A percentile compares a stretch with the other conserved stretches of the same genome.
Evolutionary conservation across 2,888 invertebrate species (phyloP).

Genomic region (Brenthis ino): DNA sequence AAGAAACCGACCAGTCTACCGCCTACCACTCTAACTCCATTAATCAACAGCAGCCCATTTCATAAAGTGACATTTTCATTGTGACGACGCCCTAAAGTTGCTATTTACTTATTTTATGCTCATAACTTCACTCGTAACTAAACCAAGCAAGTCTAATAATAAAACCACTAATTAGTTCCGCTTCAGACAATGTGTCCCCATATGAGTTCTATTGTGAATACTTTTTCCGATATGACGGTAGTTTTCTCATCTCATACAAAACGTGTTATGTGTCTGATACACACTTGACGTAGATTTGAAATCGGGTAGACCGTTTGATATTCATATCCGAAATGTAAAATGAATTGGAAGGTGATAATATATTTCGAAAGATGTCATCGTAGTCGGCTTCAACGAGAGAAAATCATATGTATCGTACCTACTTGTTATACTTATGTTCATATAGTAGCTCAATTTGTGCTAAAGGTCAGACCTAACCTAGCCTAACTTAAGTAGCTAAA

Average conservation of each 20-base stretch:
- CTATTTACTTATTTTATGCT: constrained; percentile 68
- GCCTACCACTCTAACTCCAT: constrained; percentile 64
- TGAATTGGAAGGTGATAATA: constrained; percentile 15
- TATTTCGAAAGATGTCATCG: constrained; percentile 8
- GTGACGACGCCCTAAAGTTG: constrained; percentile 69
- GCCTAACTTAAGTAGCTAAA: constrained; percentile 20
- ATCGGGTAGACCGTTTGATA: constrained; percentile 28
- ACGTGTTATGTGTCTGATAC: constrained; percentile 31
- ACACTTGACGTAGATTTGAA: constrained; percentile 30
- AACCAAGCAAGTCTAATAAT: constrained; percentile 57
- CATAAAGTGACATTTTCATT: constrained; percentile 80
- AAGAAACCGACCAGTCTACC: constrained; percentile 59
- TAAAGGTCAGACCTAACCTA: constrained; percentile 9
- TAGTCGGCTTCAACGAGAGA: background rate
- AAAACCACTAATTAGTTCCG: constrained; percentile 52
- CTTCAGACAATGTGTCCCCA: constrained; percentile 39
- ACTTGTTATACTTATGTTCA: too few relatives aligned
- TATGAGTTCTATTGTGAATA: constrained; percentile 40
- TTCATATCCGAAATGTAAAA: constrained; percentile 27
- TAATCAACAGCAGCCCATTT: constrained; percentile 74
- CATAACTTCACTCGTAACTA: constrained; percentile 57
- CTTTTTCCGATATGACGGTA: constrained; percentile 33
- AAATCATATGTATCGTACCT: background rate
- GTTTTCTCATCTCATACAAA: constrained; percentile 37
- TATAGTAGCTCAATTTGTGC: constrained; percentile 4